Evolutionary conservation across 2,888 invertebrate genomes (phyloP).

Genomic region (Stenurella melanura): DNA sequence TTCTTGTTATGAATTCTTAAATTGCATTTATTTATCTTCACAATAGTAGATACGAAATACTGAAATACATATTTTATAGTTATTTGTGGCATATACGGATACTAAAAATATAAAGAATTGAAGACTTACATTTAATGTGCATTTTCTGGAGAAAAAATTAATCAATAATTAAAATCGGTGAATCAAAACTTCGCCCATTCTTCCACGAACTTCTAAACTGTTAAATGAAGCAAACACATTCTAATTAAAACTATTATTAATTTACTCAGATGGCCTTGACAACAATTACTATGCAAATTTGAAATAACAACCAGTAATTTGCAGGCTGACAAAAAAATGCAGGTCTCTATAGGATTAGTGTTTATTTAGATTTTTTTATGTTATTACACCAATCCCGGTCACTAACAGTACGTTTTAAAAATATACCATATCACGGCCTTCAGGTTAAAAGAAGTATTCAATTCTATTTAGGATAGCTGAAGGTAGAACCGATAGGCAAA

Average conservation of each 20-base stretch:
- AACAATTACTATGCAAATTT: slow-evolving; percentile 25
- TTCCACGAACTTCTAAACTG: neutral
- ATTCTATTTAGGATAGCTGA: no score
- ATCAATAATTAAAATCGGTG: neutral
- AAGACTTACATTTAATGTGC: neutral
- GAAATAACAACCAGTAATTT: neutral
- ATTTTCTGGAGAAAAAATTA: neutral
- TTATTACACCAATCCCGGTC: neutral
- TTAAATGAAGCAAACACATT: slow-evolving; percentile 5
- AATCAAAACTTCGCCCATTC: neutral
- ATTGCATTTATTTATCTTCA: no score
- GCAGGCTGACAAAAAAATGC: neutral
- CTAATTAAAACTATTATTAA: slow-evolving; percentile 23
- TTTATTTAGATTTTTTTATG: neutral
- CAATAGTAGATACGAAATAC: no score
- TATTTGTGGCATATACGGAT: no score
- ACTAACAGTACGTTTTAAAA: neutral
- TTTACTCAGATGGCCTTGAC: slow-evolving; percentile 11
- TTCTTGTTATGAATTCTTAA: no score
- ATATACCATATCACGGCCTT: no score
- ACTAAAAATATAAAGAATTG: no score
- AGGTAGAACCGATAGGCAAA: no score
- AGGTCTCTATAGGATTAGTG: neutral
- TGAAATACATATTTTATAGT: no score
- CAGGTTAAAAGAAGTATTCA: no score